Evolutionary conservation across 2,113 vertebrate species (phyloP).

Genomic region (Heloderma charlesbogerti): DNA sequence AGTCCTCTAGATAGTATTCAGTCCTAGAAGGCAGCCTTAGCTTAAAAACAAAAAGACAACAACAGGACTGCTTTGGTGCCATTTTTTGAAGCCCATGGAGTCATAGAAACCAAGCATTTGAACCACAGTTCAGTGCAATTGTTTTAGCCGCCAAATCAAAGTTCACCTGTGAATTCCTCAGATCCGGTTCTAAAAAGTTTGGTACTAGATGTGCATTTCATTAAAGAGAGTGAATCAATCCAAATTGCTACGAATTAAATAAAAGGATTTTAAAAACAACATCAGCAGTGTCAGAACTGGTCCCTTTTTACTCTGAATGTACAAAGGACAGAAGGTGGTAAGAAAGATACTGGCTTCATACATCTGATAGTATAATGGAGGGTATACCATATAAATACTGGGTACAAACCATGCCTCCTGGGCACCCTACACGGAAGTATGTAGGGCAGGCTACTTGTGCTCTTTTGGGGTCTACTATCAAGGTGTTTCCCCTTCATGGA

Average conservation of each 20-base stretch:
- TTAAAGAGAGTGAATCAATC: not conserved
- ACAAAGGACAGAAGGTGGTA: not conserved
- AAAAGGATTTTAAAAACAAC: not conserved
- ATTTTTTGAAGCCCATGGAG: fast-evolving
- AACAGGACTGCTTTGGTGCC: fast-evolving
- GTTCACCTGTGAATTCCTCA: not conserved
- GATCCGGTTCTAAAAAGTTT: not conserved
- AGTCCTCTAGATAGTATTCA: not conserved
- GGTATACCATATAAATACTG: not conserved
- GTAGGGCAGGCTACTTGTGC: not conserved
- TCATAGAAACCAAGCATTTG: fast-evolving
- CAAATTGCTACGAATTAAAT: not conserved
- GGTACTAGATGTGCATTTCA: not conserved
- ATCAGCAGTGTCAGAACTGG: fast-evolving
- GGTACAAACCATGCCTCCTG: not conserved
- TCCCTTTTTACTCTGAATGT: not conserved
- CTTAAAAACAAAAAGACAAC: not conserved
- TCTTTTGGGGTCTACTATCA: not conserved
- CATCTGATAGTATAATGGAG: fast-evolving
- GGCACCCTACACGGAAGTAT: not conserved
- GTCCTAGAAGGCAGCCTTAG: not conserved
- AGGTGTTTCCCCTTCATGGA: no score
- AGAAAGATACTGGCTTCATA: not conserved
- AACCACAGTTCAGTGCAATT: fast-evolving
- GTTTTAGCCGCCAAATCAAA: fast-evolving